A percentile compares a stretch with the other conserved stretches of the same genome.
Evolutionary conservation across 2,888 invertebrate species (phyloP).

Genomic region (Sarcophaga carnaria): DNA sequence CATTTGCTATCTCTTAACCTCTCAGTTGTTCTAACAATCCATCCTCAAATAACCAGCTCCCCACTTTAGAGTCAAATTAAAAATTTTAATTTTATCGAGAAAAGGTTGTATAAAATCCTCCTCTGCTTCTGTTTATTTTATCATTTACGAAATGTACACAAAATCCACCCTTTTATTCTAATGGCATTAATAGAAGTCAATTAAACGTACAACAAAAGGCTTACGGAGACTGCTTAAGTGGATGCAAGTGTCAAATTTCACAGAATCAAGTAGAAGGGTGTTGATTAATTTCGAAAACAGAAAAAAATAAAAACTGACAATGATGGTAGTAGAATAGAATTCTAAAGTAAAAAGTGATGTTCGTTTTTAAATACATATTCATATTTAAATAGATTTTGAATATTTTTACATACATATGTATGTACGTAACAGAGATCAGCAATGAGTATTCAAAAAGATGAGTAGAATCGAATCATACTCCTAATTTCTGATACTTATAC

Average conservation of each 20-base stretch:
- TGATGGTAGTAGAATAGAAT: not conserved
- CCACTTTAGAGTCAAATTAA: constrained; percentile 16
- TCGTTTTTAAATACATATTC: not conserved
- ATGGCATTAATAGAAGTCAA: constrained; percentile 68
- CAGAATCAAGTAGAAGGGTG: constrained; percentile 23
- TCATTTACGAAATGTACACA: constrained; percentile 25
- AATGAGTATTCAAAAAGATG: too few relatives aligned
- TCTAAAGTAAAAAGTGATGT: not conserved
- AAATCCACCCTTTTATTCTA: constrained; percentile 48
- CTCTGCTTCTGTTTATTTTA: constrained; percentile 43
- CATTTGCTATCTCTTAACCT: not conserved
- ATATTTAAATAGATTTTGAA: too few relatives aligned
- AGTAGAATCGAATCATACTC: too few relatives aligned
- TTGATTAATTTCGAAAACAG: constrained; percentile 4
- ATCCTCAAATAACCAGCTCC: not conserved
- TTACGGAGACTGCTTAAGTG: constrained; percentile 56
- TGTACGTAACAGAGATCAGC: too few relatives aligned
- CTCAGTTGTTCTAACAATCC: not conserved
- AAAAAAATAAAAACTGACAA: not conserved
- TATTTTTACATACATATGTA: too few relatives aligned
- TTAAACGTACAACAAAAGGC: constrained; percentile 54
- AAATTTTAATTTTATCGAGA: constrained; percentile 43
- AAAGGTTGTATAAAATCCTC: constrained; percentile 15
- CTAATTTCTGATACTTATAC: too few relatives aligned
- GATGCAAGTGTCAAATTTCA: constrained; percentile 64